Conservation (phyloP, 2,113 vertebrate genomes). For the Antigone vipio region DNA sequence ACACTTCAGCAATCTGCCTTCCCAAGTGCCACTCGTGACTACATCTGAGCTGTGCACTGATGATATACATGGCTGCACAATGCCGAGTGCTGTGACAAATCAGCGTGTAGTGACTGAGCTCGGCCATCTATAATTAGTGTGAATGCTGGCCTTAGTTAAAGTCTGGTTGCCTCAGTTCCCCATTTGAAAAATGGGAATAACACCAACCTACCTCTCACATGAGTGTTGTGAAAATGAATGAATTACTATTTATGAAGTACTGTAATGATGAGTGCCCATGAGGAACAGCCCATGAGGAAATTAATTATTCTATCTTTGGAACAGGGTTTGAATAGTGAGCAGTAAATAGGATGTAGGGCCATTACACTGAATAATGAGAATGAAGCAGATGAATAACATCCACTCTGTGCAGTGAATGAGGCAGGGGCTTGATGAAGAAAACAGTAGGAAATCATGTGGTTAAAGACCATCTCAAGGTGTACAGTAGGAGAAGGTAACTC, state of each 20-base stretch:
- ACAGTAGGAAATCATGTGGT: not conserved
- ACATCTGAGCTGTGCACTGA: not conserved
- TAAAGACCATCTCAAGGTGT: not conserved
- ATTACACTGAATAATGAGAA: constrained; percentile 53
- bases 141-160: not conserved
- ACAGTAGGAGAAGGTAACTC: not conserved
- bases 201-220: not conserved
- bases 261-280: constrained; percentile 63
- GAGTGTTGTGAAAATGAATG: constrained; percentile 59
- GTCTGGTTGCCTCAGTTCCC: constrained; percentile 29
- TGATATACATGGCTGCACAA: fast-evolving
- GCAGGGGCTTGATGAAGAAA: not conserved
- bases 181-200: constrained; percentile 14
- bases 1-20: not conserved
- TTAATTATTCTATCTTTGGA: constrained; percentile 65
- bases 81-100: not conserved
- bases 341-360: constrained; percentile 59
- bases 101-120: not conserved
- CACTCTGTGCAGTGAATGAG: constrained; percentile 1
- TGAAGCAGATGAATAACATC: constrained; percentile 16
- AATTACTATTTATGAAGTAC: constrained; percentile 64
- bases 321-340: constrained; percentile 57
- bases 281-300: constrained; percentile 62
- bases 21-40: not conserved
- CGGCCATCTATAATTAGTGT: not conserved